These are phyloP conservation scores for Junonia oenone DNA, from an alignment of 2,888 invertebrate species.

Conservation along the genomic window DNA sequence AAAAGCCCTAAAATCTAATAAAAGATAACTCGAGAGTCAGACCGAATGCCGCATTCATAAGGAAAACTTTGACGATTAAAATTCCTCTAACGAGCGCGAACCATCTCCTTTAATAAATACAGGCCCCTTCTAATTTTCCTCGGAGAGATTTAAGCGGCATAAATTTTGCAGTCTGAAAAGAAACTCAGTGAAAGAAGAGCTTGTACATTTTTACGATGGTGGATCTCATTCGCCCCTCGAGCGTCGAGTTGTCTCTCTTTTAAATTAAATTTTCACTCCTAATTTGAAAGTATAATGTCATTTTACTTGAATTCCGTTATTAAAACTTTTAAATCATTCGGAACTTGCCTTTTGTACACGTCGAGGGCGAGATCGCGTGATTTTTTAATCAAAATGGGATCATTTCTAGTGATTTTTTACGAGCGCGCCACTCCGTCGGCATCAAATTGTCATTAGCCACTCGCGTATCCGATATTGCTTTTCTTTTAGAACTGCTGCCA, in stretches of 20 bases:
- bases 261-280: constrained; percentile 81
- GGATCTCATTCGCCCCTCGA: constrained; percentile 72
- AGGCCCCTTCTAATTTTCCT: constrained; percentile 73
- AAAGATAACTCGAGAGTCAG: constrained; percentile 71
- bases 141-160: constrained; percentile 72
- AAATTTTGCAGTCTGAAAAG: constrained; percentile 75
- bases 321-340: constrained; percentile 81
- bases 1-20: constrained; percentile 67
- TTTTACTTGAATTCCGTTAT: constrained; percentile 79
- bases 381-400: constrained; percentile 79
- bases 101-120: constrained; percentile 76
- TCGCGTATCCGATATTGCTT: constrained; percentile 76
- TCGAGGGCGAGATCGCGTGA: constrained; percentile 67
- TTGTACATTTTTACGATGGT: constrained; percentile 75
- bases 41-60: constrained; percentile 70
- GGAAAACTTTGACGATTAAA: constrained; percentile 74
- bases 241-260: constrained; percentile 76
- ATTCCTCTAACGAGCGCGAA: constrained; percentile 75
- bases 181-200: constrained; percentile 74
- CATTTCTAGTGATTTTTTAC: constrained; percentile 78
- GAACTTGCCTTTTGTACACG: constrained; percentile 61
- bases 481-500: constrained; percentile 66
- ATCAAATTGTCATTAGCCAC: constrained; percentile 77
- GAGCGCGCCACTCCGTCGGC: constrained; percentile 66
- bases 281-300: constrained; percentile 82